phyloP scores from a whole-genome alignment of 2,888 invertebrate species.

The Steinernema hermaphroditum region DNA sequence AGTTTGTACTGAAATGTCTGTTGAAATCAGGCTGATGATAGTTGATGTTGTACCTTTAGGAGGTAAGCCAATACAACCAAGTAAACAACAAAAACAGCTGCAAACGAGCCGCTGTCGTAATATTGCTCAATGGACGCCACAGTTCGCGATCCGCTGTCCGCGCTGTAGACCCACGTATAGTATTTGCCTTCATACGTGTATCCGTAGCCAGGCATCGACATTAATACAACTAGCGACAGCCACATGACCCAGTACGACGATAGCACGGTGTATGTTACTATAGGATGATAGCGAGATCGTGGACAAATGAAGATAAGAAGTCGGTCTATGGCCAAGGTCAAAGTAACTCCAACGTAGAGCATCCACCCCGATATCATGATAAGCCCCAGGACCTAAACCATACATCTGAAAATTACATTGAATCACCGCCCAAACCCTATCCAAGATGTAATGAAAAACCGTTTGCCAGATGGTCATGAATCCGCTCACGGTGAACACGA shows the following conservation, averaged over 20 bases:
- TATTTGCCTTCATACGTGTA: neutral
- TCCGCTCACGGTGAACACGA: neutral
- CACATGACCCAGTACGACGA: neutral
- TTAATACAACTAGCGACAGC: neutral
- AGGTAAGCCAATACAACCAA: neutral
- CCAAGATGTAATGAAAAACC: neutral
- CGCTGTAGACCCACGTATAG: neutral
- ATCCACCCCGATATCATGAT: neutral
- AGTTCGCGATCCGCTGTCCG: neutral
- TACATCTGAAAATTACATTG: neutral
- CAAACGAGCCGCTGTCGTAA: neutral
- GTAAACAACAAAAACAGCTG: neutral
- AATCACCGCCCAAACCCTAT: neutral
- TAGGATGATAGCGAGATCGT: neutral
- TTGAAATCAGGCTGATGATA: neutral
- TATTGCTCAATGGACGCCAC: neutral
- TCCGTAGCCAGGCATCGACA: neutral
- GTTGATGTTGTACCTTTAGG: neutral
- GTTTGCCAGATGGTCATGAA: neutral
- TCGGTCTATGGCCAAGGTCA: slow-evolving; percentile 5
- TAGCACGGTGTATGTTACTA: neutral
- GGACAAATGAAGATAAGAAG: neutral
- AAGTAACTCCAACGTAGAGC: neutral
- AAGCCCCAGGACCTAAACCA: neutral
- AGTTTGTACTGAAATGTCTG: neutral